Percentiles rank a stretch among this genome's conserved stretches.
Conservation (phyloP, 2,797 vertebrate genomes). For the Mormyrops boulengeri region DNA sequence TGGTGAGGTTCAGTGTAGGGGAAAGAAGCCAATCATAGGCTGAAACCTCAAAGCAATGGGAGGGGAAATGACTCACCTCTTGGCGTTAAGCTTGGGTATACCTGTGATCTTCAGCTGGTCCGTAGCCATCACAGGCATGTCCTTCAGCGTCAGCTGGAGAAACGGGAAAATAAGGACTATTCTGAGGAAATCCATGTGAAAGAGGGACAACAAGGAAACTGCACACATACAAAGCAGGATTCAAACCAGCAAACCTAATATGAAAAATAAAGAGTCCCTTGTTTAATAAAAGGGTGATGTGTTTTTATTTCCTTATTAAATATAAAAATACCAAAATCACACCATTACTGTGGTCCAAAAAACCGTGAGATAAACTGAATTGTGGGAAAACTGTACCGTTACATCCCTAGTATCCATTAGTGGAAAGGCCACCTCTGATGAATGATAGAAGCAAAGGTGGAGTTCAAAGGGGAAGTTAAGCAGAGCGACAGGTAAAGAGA, state of each 20-base stretch:
- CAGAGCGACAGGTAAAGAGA: no score
- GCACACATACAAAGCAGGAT: neutral
- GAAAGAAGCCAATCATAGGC: slow-evolving; percentile 15
- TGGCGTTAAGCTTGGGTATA: slow-evolving; percentile 28
- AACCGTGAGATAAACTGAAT: no score
- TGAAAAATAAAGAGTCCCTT: neutral
- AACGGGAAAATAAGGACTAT: neutral
- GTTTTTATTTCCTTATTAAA: no score
- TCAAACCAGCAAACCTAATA: neutral
- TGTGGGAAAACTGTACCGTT: no score
- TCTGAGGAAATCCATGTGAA: neutral
- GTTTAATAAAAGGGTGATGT: neutral
- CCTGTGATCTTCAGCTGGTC: slow-evolving; percentile 57
- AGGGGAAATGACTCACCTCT: slow-evolving; percentile 6
- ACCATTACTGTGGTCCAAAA: no score
- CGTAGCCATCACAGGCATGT: slow-evolving; percentile 60
- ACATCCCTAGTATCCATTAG: no score
- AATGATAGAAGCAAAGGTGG: no score
- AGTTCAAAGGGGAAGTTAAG: no score
- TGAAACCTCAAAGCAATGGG: slow-evolving; percentile 20
- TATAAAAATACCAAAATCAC: no score
- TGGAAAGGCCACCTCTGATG: no score
- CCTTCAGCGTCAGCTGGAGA: slow-evolving; percentile 39
- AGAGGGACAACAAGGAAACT: neutral
- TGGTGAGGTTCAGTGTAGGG: neutral